phyloP scores from a whole-genome alignment of 2,888 invertebrate genomes.

The Brachynemurus nebulosus region DNA sequence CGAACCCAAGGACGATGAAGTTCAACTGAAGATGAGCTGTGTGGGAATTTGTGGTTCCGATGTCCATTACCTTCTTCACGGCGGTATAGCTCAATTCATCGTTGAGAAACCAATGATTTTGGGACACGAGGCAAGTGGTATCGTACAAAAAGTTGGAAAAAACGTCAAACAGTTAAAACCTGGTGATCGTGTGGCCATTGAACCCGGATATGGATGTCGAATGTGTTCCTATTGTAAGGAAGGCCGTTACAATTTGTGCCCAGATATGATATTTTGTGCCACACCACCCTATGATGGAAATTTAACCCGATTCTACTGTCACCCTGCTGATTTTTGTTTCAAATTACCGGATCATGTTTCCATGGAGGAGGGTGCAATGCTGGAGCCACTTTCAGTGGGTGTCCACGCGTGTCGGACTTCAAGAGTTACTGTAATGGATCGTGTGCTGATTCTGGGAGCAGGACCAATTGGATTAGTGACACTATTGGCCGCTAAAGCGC shows the following conservation, averaged over 20 bases:
- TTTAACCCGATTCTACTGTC: slow-evolving; percentile 72
- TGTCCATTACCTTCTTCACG: slow-evolving; percentile 80
- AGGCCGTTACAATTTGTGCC: slow-evolving; percentile 85
- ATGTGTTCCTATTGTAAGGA: slow-evolving; percentile 71
- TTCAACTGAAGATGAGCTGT: slow-evolving; percentile 72
- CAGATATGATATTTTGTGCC: slow-evolving; percentile 80
- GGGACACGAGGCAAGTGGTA: slow-evolving; percentile 85
- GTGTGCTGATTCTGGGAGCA: slow-evolving; percentile 65
- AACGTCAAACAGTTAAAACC: slow-evolving; percentile 52
- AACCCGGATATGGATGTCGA: slow-evolving; percentile 85
- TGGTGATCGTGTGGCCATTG: slow-evolving; percentile 78
- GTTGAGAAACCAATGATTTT: slow-evolving; percentile 83
- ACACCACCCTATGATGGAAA: slow-evolving; percentile 90
- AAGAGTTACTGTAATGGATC: slow-evolving; percentile 53
- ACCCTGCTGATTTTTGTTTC: slow-evolving; percentile 79
- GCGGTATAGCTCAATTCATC: slow-evolving; percentile 76
- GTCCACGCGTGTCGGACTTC: slow-evolving; percentile 87
- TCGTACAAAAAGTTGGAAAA: slow-evolving; percentile 59
- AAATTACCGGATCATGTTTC: slow-evolving; percentile 85
- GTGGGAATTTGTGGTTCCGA: slow-evolving; percentile 96
- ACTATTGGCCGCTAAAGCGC: slow-evolving; percentile 65
- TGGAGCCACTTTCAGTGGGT: slow-evolving; percentile 88
- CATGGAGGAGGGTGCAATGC: slow-evolving; percentile 84
- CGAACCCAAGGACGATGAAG: slow-evolving; percentile 60
- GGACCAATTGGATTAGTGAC: slow-evolving; percentile 83